Evolutionary conservation across 2,888 invertebrate genomes (phyloP), one percentile per base, ranked within the genome.

Genomic region (Microctonus aethiopoides): DNA sequence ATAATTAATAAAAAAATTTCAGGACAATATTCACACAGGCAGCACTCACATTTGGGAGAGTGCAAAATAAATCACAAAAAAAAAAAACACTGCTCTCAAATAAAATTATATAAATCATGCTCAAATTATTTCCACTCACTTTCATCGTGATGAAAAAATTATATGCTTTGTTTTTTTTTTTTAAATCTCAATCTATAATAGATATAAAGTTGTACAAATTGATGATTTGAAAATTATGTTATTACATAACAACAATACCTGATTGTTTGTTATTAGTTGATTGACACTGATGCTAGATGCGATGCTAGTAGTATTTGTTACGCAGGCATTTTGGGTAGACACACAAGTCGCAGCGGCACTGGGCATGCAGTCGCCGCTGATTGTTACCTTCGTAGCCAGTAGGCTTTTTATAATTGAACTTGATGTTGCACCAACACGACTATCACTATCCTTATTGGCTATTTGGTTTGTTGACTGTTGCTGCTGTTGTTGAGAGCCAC

Each of bases 371-470:
- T 89, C 89, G 89, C 89, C 84, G 84, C 85, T 84, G 83, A 84
- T 79, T 76, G 86, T 90, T 89, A 96, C 96, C 93, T 97, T 98
- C 88, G 94, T 96, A 80, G 97, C 97, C 87, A 98, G 89, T 77
- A 98, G 90, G 88, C 95, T 96, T 88, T 97, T 97, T 86, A 97
- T 97, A 79, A 97, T 90, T 72, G 95, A 95, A 65, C 95, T 93
- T 83, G 91, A 92, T 69, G 91, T 90, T 75, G 87, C 84, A 76
- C 86, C 85, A 59, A 76, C 71, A 76, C 81, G 79, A 72, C 84
- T 78, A 67, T 83, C 80, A 72, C 86, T 86, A 71, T 87, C 83
- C 72, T 83, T 83, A 13, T 56, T 24, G 71, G 82, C 77, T 69
- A 86, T 78, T 78, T 85, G 84, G 77, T 82, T 79, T 75, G 81